Evolutionary conservation across 2,888 invertebrate genomes (phyloP).

Genomic region (Melanargia galathea): DNA sequence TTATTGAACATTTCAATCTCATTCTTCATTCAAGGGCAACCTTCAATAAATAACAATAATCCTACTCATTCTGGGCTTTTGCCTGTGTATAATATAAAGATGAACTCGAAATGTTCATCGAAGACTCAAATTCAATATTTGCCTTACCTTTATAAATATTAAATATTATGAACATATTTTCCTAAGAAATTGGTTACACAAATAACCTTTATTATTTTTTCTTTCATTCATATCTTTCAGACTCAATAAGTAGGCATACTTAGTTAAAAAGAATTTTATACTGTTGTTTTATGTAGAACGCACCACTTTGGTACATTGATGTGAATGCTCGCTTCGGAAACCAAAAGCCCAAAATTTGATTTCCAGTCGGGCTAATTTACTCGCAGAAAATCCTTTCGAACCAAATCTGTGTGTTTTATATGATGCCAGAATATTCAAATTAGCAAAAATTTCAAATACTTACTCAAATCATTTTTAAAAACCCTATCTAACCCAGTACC

Average conservation of each 20-base stretch:
- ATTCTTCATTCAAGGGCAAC: neutral
- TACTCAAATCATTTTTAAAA: too few relatives aligned
- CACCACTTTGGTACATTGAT: too few relatives aligned
- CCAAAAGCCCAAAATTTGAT: too few relatives aligned
- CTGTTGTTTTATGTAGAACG: neutral
- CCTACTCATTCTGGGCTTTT: neutral
- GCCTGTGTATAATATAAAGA: constrained; percentile 6
- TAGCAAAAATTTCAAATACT: too few relatives aligned
- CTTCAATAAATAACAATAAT: constrained; percentile 1
- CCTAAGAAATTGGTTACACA: constrained; percentile 9
- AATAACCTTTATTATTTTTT: constrained; percentile 16
- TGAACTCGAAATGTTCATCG: constrained; percentile 8
- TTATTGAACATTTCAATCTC: neutral
- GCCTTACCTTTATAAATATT: constrained; percentile 9
- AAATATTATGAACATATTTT: constrained; percentile 6
- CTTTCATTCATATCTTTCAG: constrained; percentile 12
- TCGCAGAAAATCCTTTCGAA: too few relatives aligned
- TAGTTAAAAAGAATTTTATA: too few relatives aligned
- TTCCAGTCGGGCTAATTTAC: too few relatives aligned
- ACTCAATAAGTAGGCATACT: neutral
- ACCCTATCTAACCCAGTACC: too few relatives aligned
- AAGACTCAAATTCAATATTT: constrained; percentile 14
- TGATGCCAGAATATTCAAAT: too few relatives aligned
- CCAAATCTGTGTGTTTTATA: too few relatives aligned
- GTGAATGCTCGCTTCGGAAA: too few relatives aligned